phyloP scores from a whole-genome alignment of 2,888 invertebrate species.

The Platypus cylindrus region DNA sequence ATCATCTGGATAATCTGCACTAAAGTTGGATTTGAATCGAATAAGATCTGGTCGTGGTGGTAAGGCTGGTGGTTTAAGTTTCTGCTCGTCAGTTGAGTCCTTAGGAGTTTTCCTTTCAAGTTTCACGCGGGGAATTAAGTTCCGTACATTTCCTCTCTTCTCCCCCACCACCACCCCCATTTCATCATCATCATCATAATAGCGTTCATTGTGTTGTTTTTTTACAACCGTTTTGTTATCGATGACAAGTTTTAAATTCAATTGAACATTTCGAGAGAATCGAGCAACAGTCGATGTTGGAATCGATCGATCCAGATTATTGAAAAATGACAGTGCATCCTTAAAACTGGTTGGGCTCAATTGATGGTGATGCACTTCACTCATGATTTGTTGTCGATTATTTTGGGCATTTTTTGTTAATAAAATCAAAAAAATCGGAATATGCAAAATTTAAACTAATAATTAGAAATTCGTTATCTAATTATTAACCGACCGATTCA shows the following conservation, averaged over 20 bases:
- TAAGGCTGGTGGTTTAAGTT: conserved; percentile 2
- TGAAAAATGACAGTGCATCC: conserved; percentile 15
- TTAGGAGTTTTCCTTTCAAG: conserved; percentile 11
- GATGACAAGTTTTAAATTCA: conserved; percentile 16
- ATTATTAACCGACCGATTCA: too few relatives aligned
- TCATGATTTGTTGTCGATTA: too few relatives aligned
- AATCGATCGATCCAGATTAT: conserved; percentile 12
- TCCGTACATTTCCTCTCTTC: too few relatives aligned
- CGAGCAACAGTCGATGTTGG: conserved; percentile 12
- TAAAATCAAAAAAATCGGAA: too few relatives aligned
- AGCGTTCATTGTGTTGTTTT: conserved; percentile 6
- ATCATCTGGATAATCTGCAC: not conserved
- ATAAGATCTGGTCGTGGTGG: conserved; percentile 2
- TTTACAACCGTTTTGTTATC: conserved; percentile 14
- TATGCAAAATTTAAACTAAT: too few relatives aligned
- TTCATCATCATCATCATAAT: too few relatives aligned
- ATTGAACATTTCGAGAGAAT: conserved; percentile 14
- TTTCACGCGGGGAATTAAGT: conserved; percentile 14
- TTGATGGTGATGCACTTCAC: conserved; percentile 9
- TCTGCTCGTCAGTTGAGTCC: conserved; percentile 6
- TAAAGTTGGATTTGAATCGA: not conserved
- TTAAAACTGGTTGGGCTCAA: conserved; percentile 14
- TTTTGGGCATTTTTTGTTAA: not conserved
- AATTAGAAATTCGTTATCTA: too few relatives aligned
- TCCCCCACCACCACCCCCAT: too few relatives aligned